Conservation (phyloP, 1,140 invertebrate species). For the Globodera rostochiensis region DNA sequence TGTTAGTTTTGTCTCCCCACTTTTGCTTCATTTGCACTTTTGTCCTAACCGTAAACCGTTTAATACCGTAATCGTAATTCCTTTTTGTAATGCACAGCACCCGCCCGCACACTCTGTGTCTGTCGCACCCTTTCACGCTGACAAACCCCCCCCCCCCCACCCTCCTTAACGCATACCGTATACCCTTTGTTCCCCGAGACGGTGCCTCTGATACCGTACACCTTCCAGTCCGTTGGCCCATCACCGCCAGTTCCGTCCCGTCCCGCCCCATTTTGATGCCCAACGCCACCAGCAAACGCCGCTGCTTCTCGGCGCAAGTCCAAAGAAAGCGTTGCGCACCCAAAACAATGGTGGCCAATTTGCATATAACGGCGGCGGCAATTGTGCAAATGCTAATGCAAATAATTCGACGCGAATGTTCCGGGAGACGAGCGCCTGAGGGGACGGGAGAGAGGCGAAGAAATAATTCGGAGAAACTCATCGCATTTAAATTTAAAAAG, state of each 20-base stretch:
- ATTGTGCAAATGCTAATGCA: background rate
- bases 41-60: too few species aligned
- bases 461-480: background rate
- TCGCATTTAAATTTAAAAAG: background rate
- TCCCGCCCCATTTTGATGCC: background rate
- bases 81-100: background rate
- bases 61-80: too few species aligned
- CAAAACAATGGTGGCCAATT: slow-evolving; percentile 25
- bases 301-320: slow-evolving; percentile 29
- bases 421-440: background rate
- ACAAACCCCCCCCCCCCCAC: background rate
- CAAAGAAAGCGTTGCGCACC: slow-evolving; percentile 8
- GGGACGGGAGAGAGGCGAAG: background rate
- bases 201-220: background rate
- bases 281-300: slow-evolving; percentile 1
- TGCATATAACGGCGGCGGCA: background rate
- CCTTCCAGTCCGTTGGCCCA: background rate
- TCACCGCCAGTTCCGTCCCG: background rate
- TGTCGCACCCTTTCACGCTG: background rate
- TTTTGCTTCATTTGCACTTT: too few species aligned
- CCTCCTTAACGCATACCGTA: background rate
- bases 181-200: too few species aligned
- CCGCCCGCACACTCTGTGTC: background rate
- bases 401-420: background rate
- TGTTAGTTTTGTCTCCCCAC: background rate